phyloP scores from a whole-genome alignment of 2,797 vertebrate species.

The Siniperca undulata region DNA sequence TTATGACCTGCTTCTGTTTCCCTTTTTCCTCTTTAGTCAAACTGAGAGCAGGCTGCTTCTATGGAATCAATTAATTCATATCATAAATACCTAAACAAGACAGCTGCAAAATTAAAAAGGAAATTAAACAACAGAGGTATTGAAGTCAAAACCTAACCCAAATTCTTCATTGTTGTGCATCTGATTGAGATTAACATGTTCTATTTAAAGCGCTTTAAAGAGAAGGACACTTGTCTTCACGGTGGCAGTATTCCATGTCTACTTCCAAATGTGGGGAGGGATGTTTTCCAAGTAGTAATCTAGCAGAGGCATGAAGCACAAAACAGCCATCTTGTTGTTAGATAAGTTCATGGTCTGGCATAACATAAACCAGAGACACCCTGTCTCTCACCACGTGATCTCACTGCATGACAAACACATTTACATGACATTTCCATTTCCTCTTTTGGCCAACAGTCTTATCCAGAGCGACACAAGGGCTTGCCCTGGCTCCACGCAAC shows the following conservation, averaged over 20 bases:
- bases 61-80: neutral
- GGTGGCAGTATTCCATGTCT: conserved; percentile 9
- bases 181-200: conserved; percentile 15
- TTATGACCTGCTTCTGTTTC: conserved; percentile 7
- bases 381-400: conserved; percentile 50
- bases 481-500: conserved; percentile 34
- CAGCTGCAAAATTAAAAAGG: neutral
- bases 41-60: conserved; percentile 5
- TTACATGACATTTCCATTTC: conserved; percentile 77
- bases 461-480: conserved; percentile 25
- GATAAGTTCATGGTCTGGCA: conserved; percentile 57
- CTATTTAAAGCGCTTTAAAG: conserved; percentile 3
- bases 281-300: conserved; percentile 39
- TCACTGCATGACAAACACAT: conserved; percentile 68
- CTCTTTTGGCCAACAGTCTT: conserved; percentile 50
- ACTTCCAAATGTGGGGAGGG: conserved; percentile 30
- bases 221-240: neutral
- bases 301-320: conserved; percentile 21
- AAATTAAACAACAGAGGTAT: neutral
- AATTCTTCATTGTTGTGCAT: neutral
- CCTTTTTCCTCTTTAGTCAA: neutral
- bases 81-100: neutral
- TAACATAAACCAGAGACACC: conserved; percentile 62
- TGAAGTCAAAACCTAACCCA: neutral
- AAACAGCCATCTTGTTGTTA: conserved; percentile 44